These are phyloP conservation scores for Zosterops lateralis DNA, from an alignment of 2,113 vertebrate species.

Conservation along the genomic window DNA sequence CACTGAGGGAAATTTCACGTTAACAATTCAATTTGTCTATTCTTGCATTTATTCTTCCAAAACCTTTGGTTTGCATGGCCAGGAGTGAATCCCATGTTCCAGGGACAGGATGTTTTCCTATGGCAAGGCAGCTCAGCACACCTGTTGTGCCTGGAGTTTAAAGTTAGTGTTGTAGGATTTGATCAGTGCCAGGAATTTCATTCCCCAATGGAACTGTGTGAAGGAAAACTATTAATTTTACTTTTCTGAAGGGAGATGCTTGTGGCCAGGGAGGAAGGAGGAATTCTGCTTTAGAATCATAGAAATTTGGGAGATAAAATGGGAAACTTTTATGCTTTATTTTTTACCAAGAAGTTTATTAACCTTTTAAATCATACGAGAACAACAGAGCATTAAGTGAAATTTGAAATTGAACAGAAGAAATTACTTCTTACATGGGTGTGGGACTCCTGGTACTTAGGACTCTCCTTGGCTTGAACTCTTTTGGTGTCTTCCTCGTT, in stretches of 20 bases:
- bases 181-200: not conserved
- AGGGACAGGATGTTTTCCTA: not conserved
- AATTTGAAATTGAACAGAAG: not conserved
- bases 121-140: not conserved
- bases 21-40: accelerated
- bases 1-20: not conserved
- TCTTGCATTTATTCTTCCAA: not conserved
- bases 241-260: not conserved
- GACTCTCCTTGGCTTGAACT: not conserved
- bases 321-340: accelerated
- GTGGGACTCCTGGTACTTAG: not conserved
- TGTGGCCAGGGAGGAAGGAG: not conserved
- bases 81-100: not conserved
- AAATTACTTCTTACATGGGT: accelerated
- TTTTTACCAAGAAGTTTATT: not conserved
- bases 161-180: not conserved
- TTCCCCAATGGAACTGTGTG: not conserved
- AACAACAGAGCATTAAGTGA: not conserved
- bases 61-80: accelerated
- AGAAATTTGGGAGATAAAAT: not conserved
- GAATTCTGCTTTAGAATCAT: not conserved
- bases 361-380: not conserved
- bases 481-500: accelerated
- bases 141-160: not conserved
- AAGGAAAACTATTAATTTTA: not conserved